A percentile compares a stretch with the other conserved stretches of the same genome.
phyloP scores from a whole-genome alignment of 2,113 vertebrate species.

The Corythoichthys intestinalis region DNA sequence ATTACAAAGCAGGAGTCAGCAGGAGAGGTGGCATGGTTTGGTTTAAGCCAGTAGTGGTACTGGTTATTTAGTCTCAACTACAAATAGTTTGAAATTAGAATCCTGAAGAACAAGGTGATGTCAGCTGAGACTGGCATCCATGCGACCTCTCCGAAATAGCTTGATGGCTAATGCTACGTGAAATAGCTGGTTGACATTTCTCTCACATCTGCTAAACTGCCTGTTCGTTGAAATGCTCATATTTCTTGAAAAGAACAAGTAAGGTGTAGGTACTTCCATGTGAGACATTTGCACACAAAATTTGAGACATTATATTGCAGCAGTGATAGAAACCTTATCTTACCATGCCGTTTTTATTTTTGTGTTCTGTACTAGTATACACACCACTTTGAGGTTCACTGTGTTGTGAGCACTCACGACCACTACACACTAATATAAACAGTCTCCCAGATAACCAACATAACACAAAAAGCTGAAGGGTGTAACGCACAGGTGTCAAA shows the following conservation, averaged over 20 bases:
- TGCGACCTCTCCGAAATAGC: not conserved
- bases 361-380: not conserved
- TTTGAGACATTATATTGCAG: not conserved
- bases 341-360: not conserved
- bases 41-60: not conserved
- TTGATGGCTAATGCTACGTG: not conserved
- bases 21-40: not conserved
- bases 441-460: not conserved
- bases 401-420: not conserved
- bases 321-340: not conserved
- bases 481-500: too few relatives aligned
- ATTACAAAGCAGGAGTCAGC: not conserved
- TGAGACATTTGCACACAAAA: not conserved
- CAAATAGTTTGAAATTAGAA: not conserved
- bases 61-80: not conserved
- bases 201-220: too few relatives aligned
- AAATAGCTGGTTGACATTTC: not conserved
- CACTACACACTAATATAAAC: not conserved
- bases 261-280: too few relatives aligned
- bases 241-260: too few relatives aligned
- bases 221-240: too few relatives aligned
- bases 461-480: not conserved
- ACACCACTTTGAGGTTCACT: not conserved
- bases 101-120: not conserved
- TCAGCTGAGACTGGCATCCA: not conserved